Conservation (phyloP, 2,113 vertebrate genomes). For the Sus scrofa region DNA sequence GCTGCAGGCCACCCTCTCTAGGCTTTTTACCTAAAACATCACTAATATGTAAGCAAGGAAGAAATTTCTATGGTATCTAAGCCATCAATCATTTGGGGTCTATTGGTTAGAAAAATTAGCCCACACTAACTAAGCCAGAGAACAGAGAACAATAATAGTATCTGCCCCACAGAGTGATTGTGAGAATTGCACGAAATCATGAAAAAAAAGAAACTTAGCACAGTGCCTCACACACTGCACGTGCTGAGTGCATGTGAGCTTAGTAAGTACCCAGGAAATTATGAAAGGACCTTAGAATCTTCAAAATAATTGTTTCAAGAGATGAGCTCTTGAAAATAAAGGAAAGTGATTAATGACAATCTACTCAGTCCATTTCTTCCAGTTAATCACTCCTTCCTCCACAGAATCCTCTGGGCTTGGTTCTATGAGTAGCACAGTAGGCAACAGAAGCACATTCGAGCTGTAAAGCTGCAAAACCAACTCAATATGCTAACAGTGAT, state of each 20-base stretch:
- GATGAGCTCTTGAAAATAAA: slow-evolving; percentile 72
- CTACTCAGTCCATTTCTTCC: slow-evolving; percentile 70
- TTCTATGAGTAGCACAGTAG: slow-evolving; percentile 56
- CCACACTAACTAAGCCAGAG: neutral
- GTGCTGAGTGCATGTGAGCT: slow-evolving; percentile 13
- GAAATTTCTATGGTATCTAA: neutral
- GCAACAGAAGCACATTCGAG: slow-evolving; percentile 62
- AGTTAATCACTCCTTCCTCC: slow-evolving; percentile 75
- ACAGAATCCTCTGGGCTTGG: slow-evolving; percentile 60
- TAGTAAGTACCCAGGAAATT: slow-evolving; percentile 68
- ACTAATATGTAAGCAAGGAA: neutral
- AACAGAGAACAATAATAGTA: neutral
- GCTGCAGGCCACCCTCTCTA: neutral
- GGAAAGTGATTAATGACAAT: slow-evolving; percentile 67
- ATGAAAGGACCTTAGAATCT: slow-evolving; percentile 58
- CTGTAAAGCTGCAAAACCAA: slow-evolving; percentile 18
- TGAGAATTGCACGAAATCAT: neutral
- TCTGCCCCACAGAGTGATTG: neutral
- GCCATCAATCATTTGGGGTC: neutral
- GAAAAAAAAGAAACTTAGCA: neutral
- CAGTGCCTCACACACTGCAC: neutral
- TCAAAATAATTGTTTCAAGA: slow-evolving; percentile 73
- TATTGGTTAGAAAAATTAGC: neutral
- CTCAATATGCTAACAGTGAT: slow-evolving; percentile 40
- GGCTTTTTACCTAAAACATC: neutral